Conservation (phyloP, 2,113 vertebrate genomes). For the Peromyscus maniculatus region DNA sequence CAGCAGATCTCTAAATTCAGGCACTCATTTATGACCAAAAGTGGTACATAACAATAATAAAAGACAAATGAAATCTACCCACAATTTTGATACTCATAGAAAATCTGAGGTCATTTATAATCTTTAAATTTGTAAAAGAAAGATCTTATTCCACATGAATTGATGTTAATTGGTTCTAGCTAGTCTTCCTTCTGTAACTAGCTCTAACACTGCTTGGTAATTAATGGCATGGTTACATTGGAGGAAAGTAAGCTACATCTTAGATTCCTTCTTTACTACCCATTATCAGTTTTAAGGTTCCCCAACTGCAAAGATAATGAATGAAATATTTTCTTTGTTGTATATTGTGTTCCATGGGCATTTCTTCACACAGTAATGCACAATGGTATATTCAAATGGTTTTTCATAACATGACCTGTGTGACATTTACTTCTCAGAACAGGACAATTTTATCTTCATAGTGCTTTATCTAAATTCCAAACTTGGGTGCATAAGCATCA, state of each 20-base stretch:
- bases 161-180: background rate
- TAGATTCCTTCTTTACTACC: background rate
- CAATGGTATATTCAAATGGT: background rate
- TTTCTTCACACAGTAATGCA: background rate
- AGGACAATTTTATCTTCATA: slow-evolving; percentile 19
- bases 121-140: background rate
- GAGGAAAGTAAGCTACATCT: background rate
- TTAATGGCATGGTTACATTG: background rate
- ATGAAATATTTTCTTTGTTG: background rate
- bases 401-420: background rate
- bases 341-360: background rate
- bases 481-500: background rate
- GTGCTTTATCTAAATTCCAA: slow-evolving; percentile 30
- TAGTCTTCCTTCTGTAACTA: background rate
- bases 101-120: background rate
- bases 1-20: background rate
- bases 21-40: background rate
- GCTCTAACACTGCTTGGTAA: background rate
- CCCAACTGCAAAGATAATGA: background rate
- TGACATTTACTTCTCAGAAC: background rate
- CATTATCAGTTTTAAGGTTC: background rate
- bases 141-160: background rate
- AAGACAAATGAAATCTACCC: background rate
- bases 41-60: background rate
- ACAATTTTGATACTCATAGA: background rate